These are phyloP conservation scores for Serripes groenlandicus DNA, from an alignment of 2,888 invertebrate species.

Conservation along the genomic window DNA sequence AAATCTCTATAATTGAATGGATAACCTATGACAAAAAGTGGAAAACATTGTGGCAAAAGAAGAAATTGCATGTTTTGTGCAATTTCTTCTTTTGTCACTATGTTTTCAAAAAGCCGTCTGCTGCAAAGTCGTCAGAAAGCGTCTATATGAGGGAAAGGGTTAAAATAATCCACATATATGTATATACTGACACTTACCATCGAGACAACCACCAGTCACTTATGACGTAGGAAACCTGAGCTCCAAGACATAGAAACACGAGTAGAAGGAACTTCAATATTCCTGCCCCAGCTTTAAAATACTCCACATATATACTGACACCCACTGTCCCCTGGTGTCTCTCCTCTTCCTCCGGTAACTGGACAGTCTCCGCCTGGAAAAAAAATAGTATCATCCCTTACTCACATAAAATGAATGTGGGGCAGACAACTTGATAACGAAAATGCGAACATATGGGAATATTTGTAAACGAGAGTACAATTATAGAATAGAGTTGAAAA, in stretches of 20 bases:
- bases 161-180: background rate
- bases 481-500: too few relatives aligned
- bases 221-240: constrained; percentile 91
- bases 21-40: too few relatives aligned
- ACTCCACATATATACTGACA: constrained; percentile 90
- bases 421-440: too few relatives aligned
- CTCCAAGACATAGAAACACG: constrained; percentile 89
- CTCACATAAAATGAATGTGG: too few relatives aligned
- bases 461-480: too few relatives aligned
- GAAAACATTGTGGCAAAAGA: background rate
- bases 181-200: constrained; percentile 89
- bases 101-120: background rate
- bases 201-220: constrained; percentile 93
- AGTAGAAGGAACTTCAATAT: constrained; percentile 88
- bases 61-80: background rate
- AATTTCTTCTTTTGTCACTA: background rate
- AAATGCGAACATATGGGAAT: too few relatives aligned
- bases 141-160: background rate
- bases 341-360: constrained; percentile 81
- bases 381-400: too few relatives aligned
- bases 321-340: constrained; percentile 88
- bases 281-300: constrained; percentile 91
- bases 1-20: too few relatives aligned
- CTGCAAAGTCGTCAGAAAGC: background rate
- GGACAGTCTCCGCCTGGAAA: constrained; percentile 77